Percentiles rank a stretch among this genome's conserved stretches.
Conservation (phyloP, 2,888 invertebrate genomes). For the Prosapia bicincta region DNA sequence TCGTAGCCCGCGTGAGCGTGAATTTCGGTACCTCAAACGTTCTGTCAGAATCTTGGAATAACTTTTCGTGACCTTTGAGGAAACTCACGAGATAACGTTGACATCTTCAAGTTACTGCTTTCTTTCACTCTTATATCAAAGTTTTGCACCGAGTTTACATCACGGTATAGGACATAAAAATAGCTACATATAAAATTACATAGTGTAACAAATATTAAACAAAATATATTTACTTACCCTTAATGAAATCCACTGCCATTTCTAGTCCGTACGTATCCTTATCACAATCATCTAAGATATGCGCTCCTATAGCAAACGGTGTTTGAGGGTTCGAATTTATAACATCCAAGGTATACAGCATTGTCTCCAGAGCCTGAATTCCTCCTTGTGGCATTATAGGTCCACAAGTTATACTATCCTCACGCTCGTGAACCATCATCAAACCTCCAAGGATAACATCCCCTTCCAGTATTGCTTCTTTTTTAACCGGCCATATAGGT, state of each 20-base stretch:
- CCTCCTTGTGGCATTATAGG: constrained; percentile 94
- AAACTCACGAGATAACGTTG: too few relatives aligned
- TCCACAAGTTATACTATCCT: constrained; percentile 84
- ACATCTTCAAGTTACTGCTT: too few relatives aligned
- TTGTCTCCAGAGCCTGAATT: constrained; percentile 81
- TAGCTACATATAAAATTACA: too few relatives aligned
- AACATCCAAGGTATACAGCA: constrained; percentile 85
- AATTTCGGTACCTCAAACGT: too few relatives aligned
- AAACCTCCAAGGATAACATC: constrained; percentile 85
- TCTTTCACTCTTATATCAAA: too few relatives aligned
- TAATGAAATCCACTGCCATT: constrained; percentile 96
- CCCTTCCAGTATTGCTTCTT: constrained; percentile 83
- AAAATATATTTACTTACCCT: too few relatives aligned
- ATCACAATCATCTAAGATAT: constrained; percentile 92
- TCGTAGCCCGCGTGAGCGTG: too few relatives aligned
- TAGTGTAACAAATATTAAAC: too few relatives aligned
- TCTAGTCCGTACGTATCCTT: constrained; percentile 94
- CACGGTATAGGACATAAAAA: too few relatives aligned
- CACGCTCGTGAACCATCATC: constrained; percentile 94
- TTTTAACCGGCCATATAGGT: constrained; percentile 71
- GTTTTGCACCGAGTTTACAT: too few relatives aligned
- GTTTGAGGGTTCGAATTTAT: constrained; percentile 63
- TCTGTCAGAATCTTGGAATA: too few relatives aligned
- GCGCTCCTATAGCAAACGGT: constrained; percentile 76
- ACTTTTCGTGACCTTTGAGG: too few relatives aligned